Conservation (phyloP, 2,113 vertebrate genomes). For the Natator depressus region DNA sequence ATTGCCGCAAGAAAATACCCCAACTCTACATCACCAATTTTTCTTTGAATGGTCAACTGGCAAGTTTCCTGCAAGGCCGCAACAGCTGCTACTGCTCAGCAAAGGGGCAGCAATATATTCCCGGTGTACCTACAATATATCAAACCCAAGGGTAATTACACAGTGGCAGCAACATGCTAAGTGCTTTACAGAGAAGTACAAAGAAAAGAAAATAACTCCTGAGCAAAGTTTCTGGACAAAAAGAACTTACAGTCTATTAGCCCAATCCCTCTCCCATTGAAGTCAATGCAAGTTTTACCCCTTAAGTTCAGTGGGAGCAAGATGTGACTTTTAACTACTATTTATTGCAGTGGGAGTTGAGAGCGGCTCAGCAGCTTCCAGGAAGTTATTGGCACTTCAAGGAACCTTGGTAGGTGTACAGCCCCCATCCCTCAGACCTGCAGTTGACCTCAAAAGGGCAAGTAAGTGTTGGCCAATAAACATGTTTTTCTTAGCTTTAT, state of each 20-base stretch:
- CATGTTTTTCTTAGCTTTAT: neutral
- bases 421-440: neutral
- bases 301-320: neutral
- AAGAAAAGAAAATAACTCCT: neutral
- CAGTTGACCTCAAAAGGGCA: neutral
- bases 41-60: neutral
- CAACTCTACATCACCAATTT: neutral
- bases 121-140: neutral
- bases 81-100: neutral
- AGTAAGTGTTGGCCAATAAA: neutral
- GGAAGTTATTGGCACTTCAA: neutral
- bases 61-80: neutral
- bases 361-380: neutral
- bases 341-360: neutral
- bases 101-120: neutral
- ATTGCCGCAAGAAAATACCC: neutral
- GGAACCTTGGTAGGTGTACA: neutral
- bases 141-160: neutral
- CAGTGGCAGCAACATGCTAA: neutral
- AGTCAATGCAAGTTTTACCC: neutral
- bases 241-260: neutral
- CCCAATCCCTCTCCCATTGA: neutral
- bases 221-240: neutral
- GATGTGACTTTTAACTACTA: accelerated
- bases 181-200: neutral